Evolutionary conservation across 2,797 vertebrate genomes (phyloP), one percentile per base, ranked within the genome.

Genomic region (Aldrovandia affinis): DNA sequence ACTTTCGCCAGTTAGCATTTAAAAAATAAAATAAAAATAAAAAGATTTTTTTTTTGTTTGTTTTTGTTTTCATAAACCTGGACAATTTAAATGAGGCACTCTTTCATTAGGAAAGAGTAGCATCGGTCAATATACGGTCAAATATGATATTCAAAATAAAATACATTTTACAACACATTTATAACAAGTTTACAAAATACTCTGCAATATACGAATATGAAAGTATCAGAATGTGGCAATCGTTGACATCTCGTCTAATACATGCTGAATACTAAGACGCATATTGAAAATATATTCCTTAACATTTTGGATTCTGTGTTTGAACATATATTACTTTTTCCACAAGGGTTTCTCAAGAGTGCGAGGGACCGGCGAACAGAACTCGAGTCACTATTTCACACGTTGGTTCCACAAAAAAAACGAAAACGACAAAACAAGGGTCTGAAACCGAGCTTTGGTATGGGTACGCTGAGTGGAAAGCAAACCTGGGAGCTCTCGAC

Each of bases 251-350:
- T 44, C 25, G 22, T 75, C 36, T 42, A 75, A 75, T 75, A 75
- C 39, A 30, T 44, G 70, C 39, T 75, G 70, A 6, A 75, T 44
- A 75, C 44, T 42, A 75, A 44, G 70, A 75, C 36, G 44, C 70
- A 75, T 75, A 75, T 75, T 75, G 44, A 75, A 75, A 75, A 75
- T 75, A 75, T 44, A 42, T 75, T 75, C 70, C 70, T 22, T 75
- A 75, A 70, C 9, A 75, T 42, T 75, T 75, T 44, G 39, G 36
- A 25, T 44, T 70, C 33, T 70, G 65, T 39, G 15, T 78, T 52
- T 78, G 50, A 50, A 28, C 77, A 50, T 42, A 44, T 70, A 9
- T 75, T 42, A 28, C n/a, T 14, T 10, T 28, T 28, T 39, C 61
- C 20, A 25, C 10, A 44, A 75, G 70, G 36, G 6, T 25, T 7